Base-by-base conservation (phyloP, 2,888 invertebrate genomes). In the Dolomedes plantarius region DNA sequence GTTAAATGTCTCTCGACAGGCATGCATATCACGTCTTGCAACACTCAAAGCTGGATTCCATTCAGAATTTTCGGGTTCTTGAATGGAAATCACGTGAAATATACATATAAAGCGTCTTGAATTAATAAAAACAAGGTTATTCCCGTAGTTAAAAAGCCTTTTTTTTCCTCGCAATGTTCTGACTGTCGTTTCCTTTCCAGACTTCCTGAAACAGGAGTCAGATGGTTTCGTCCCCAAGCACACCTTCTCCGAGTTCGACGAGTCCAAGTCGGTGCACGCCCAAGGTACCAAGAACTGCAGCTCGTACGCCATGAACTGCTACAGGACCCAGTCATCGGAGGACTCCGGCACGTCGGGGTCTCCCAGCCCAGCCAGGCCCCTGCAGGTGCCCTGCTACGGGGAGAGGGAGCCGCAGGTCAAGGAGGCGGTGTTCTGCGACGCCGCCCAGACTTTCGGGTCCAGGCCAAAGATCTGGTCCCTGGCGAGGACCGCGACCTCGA, bases 401-500 rank as follows among this genome's bases (percentile, higher is more conserved):
- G 32, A 67, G 16, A 28, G 64, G 7, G n/a, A n/a, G n/a, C n/a
- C n/a, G n/a, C n/a, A n/a, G n/a, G 7, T 19, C 11, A 79, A 79
- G n/a, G 78, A 79, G n/a, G 27, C 32, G 13, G 28, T 69, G 16
- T 72, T 29, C 16, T 62, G 71, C 19, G 31, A 32, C 9, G 68
- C 41, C 0, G 68, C 13, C 6, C 28, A 50, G 13, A 65, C 23
- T 19, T 77, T 64, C 27, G 69, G 69, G 7, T n/a, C 64, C 0
- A 62, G 87, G 29, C 97, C 97, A 89, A 97, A 97, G 93, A 97
- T 97, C 91, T 97, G 97, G 97, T 97, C 97, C 77, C 92, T 97
- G 90, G 97, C 97, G 88, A 97, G 97, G 92, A 97, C 97, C 89
- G 97, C 97, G 74, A 97, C 97, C 71, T 97, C 96, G 92, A 97